Percentiles rank a stretch among this genome's conserved stretches.
These are phyloP conservation scores for Manduca sexta DNA, from an alignment of 1,140 invertebrate genomes.

Conservation along the genomic window DNA sequence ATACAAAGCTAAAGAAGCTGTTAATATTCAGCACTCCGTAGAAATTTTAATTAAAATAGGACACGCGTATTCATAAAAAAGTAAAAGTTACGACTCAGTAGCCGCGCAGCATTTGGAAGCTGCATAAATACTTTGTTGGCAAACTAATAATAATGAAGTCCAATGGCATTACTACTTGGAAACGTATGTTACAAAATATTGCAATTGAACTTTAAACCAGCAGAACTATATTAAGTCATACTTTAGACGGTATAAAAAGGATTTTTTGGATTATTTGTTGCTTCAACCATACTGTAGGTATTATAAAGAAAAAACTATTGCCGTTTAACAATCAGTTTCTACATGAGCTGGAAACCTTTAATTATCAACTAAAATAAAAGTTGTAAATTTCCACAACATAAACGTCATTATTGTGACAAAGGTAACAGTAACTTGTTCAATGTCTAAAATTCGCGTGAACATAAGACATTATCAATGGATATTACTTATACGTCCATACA, in stretches of 20 bases:
- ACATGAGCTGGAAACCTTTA: background rate
- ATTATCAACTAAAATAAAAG: background rate
- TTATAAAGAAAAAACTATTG: no score
- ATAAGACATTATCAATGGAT: no score
- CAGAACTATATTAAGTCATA: no score
- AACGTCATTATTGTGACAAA: no score
- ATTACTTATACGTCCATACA: no score
- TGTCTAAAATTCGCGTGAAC: no score
- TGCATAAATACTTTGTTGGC: conserved; percentile 5
- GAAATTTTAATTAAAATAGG: conserved; percentile 31
- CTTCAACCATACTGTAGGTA: no score
- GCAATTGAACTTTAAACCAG: no score
- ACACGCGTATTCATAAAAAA: conserved; percentile 24
- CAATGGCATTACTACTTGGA: background rate
- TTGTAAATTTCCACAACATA: no score
- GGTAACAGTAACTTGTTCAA: no score
- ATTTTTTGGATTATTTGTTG: no score
- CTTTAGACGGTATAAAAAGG: no score
- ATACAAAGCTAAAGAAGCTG: conserved; percentile 18
- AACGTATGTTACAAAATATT: background rate
- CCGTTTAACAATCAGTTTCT: background rate
- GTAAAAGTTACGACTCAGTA: conserved; percentile 9
- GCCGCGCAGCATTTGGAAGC: conserved; percentile 1
- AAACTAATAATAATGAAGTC: background rate
- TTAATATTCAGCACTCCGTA: conserved; percentile 21